Evolutionary conservation across 2,113 vertebrate species (phyloP), one percentile per base, ranked within the genome.

Genomic region (Sinocyclocheilus rhinocerous): DNA sequence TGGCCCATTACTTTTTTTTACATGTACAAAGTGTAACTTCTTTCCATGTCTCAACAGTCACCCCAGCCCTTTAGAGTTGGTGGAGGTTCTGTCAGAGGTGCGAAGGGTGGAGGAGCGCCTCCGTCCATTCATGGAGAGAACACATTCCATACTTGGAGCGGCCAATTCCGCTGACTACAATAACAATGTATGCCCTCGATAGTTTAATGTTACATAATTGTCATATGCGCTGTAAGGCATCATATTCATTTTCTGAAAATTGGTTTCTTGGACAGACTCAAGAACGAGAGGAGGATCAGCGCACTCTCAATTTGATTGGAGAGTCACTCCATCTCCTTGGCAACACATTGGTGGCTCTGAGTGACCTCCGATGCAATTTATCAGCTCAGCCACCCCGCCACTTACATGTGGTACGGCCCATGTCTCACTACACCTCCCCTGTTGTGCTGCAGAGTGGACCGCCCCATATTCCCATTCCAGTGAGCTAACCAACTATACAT

Each of bases 301-400:
- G 95, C 6, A 92, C 95, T 50, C 95, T 98, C 15, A 94, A 96
- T 29, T 88, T 97, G 75, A 96, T 97, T 0, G 96, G 95, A 63
- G 97, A 97, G 91, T 95, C 96, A 59, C 95, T 97, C 20, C 96
- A 96, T 84, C 94, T 97, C 33, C 94, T 98, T 24, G 97, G 97
- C 33, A 97, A 97, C 77, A 95, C 96, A 50, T 95, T 97, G 4
- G 96, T 97, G 69, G 96, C 96, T 0, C 91, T 98, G 73, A 97
- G 97, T 3, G 97, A 97, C 90, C 91, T 98, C 88, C 96, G 97
- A 57, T 94, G 97, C 87, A 97, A 97, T 88, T 94, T 98, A 55
- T 94, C 96, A 61, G 94, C 94, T 45, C 94, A 93, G 0, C 92
- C 95, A n/a, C 97, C 97, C 1, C 95, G 97, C 3, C 96, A 97